These are phyloP conservation scores for Cerastoderma edule DNA, from an alignment of 2,888 invertebrate genomes.

Conservation along the genomic window DNA sequence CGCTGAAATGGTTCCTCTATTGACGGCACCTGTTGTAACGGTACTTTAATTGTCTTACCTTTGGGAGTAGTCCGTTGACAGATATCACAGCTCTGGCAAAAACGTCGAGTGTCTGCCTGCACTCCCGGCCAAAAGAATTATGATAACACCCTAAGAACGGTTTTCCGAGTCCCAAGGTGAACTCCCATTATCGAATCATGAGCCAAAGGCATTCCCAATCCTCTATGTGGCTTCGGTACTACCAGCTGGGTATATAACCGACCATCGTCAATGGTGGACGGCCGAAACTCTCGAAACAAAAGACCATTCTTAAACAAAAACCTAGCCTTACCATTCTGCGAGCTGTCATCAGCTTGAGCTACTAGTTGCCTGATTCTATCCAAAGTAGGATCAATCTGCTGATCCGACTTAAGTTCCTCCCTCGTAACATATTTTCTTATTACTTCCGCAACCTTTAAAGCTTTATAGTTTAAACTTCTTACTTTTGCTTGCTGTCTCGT, in stretches of 20 bases:
- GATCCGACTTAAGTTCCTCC: not conserved
- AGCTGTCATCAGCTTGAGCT: no score
- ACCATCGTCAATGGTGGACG: not conserved
- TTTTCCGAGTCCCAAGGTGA: constrained; percentile 19
- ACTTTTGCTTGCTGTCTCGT: no score
- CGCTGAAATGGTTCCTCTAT: constrained; percentile 23
- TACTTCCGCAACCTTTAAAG: not conserved
- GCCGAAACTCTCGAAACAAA: not conserved
- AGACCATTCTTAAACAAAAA: no score
- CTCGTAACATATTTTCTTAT: not conserved
- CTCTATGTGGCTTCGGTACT: not conserved
- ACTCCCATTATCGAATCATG: constrained; percentile 18
- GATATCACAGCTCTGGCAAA: constrained; percentile 9
- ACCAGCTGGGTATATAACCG: constrained; percentile 1
- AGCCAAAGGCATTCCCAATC: not conserved
- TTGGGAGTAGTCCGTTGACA: constrained; percentile 21
- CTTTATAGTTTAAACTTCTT: not conserved
- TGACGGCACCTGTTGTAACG: constrained; percentile 11
- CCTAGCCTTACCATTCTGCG: no score
- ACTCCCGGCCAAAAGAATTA: constrained; percentile 7
- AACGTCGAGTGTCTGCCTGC: not conserved
- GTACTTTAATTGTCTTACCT: constrained; percentile 15
- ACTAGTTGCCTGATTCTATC: no score
- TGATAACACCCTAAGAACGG: not conserved
- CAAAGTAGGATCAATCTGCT: not conserved